Conservation (phyloP, 2,888 invertebrate genomes). For the Watsonalla binaria region DNA sequence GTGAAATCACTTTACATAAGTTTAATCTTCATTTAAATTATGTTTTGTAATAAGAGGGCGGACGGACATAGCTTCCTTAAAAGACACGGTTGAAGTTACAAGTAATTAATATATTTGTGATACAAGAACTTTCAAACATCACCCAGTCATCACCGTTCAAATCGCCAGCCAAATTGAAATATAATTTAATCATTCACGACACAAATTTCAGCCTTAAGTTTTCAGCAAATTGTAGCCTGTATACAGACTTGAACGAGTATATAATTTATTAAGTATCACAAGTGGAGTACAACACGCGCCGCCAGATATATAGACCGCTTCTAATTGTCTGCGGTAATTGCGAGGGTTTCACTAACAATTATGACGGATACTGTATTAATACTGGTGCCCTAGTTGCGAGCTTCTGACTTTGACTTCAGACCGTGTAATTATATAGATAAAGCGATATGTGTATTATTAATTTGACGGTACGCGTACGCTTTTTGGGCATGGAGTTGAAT, state of each 20-base stretch:
- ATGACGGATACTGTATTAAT: constrained; percentile 70
- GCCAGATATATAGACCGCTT: constrained; percentile 63
- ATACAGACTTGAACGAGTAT: constrained; percentile 8
- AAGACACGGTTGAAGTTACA: too few relatives aligned
- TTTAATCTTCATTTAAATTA: too few relatives aligned
- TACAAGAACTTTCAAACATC: too few relatives aligned
- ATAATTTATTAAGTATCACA: constrained; percentile 2
- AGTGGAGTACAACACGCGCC: constrained; percentile 5
- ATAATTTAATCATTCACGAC: too few relatives aligned
- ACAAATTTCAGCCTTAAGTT: too few relatives aligned
- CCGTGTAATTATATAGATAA: constrained; percentile 1
- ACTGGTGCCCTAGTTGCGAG: constrained; percentile 41
- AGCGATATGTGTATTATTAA: constrained; percentile 2
- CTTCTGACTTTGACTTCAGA: constrained; percentile 7
- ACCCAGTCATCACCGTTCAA: constrained; percentile 1
- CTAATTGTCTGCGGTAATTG: constrained; percentile 72
- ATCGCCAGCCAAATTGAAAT: too few relatives aligned
- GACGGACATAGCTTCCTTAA: too few relatives aligned
- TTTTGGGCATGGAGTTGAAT: not conserved
- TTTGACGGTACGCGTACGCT: not conserved
- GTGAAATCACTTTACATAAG: too few relatives aligned
- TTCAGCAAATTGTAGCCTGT: not conserved
- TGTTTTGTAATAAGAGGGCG: too few relatives aligned
- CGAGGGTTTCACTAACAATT: constrained; percentile 73
- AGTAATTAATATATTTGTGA: too few relatives aligned